phyloP scores from a whole-genome alignment of 2,888 invertebrate species.

The Tetranychus truncatus region DNA sequence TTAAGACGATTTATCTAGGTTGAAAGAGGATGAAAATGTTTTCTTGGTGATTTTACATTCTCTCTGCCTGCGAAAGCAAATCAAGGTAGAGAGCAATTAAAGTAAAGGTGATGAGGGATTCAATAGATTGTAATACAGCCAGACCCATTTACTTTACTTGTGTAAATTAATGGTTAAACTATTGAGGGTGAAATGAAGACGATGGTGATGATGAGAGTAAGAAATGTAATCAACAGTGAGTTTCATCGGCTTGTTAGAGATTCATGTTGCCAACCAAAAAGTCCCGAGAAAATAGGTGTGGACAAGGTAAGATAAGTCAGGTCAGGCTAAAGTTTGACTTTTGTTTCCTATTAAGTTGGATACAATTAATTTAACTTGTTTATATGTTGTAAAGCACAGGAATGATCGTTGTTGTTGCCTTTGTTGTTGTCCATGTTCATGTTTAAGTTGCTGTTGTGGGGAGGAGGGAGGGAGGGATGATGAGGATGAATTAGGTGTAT shows the following conservation, averaged over 20 bases:
- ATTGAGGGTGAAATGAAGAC: not conserved
- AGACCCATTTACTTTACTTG: not conserved
- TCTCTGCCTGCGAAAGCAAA: not conserved
- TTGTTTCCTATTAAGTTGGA: not conserved
- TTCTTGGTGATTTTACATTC: not conserved
- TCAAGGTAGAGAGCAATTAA: not conserved
- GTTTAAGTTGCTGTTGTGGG: not conserved
- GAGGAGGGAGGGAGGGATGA: not conserved
- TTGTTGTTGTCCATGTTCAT: too few relatives aligned
- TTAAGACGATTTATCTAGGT: not conserved
- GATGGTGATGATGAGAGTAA: not conserved
- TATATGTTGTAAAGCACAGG: not conserved
- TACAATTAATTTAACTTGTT: not conserved
- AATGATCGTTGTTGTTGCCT: too few relatives aligned
- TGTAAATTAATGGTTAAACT: not conserved
- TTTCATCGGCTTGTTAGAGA: not conserved
- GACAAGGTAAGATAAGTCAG: not conserved
- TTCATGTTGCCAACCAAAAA: too few relatives aligned
- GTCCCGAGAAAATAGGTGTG: not conserved
- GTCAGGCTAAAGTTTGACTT: not conserved
- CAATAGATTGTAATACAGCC: not conserved
- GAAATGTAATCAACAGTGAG: not conserved
- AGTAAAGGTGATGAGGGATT: not conserved
- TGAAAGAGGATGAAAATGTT: not conserved
- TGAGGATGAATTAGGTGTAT: slow-evolving; percentile 1